Conservation (phyloP, 2,113 vertebrate species). For the Urocitellus parryii region DNA sequence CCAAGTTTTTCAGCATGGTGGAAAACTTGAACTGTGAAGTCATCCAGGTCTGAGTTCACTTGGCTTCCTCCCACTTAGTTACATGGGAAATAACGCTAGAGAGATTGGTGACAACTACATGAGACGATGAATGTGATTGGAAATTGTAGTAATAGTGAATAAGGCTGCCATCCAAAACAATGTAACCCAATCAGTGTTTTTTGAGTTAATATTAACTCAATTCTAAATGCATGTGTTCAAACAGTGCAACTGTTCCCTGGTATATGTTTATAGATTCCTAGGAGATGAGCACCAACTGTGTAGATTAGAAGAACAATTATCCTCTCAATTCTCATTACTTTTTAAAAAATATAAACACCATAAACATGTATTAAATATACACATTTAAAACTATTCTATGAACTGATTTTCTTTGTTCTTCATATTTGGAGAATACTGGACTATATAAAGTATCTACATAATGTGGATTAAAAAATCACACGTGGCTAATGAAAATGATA, state of each 20-base stretch:
- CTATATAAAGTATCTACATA: neutral
- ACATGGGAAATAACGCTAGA: neutral
- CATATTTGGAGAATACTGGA: neutral
- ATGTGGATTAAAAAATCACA: neutral
- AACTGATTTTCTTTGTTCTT: neutral
- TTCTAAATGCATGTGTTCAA: neutral
- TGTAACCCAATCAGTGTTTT: neutral
- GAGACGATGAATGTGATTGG: neutral
- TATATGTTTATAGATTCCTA: neutral
- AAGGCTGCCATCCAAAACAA: neutral
- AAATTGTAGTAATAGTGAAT: neutral
- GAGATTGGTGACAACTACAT: neutral
- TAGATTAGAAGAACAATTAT: neutral
- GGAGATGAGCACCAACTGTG: neutral
- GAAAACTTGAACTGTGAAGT: too few species aligned
- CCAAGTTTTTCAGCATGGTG: too few species aligned
- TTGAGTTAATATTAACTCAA: constrained; percentile 4
- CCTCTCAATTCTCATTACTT: neutral
- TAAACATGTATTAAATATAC: neutral
- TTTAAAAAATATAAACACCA: neutral
- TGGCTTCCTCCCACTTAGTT: neutral
- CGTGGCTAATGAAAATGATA: neutral
- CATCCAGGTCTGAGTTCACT: neutral
- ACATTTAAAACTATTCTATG: neutral
- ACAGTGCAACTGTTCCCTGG: neutral